Base-by-base conservation (phyloP, 2,888 invertebrate genomes). In the Hololepta plana region DNA sequence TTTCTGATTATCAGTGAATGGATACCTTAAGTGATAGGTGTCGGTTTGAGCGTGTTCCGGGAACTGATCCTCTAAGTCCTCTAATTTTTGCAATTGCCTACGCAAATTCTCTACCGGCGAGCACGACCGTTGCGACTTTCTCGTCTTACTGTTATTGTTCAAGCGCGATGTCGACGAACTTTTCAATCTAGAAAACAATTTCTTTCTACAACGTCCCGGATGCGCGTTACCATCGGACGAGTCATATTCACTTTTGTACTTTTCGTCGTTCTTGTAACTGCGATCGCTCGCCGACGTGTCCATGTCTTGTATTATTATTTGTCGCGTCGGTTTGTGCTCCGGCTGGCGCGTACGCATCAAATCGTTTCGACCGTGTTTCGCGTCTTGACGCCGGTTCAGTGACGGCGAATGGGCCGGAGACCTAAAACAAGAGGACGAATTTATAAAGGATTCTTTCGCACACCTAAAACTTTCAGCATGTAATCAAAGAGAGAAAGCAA, bases 41-140 rank as follows among this genome's bases (percentile, higher is more conserved):
- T 77, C 80, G 17, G 67, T 66, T 32, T 59, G 58, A 2, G 63
- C 46, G 11, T 64, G 62, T 32, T 75, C 59, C 36, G 70, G 70
- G 40, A 82, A 72, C 50, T 81, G 77, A 44, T 82, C 82, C 44
- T 81, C 82, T 20, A 82, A 54, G 43, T 81, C 81, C 42, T 82
- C 82, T 14, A 82, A 55, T 44, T 81, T 80, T 36, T 81, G 71
- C 29, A 82, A 51, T 46, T 82, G 82, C 41, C 75, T 71, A 1
- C 81, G 60, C n/a, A 81, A 56, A 31, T 77, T 76, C 43, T 82
- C 82, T 7, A 82, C 64, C 0, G 81, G 80, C 27, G 73, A 74
- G 33, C 72, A 72, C 38, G 73, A 68, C 4, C 73, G 62, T 12
- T 45, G 48, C 19, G 23, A 4, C 25, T 53, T 64, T 56, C 61